Conservation (phyloP, 2,797 vertebrate species). For the Otolemur crassicaudatus region DNA sequence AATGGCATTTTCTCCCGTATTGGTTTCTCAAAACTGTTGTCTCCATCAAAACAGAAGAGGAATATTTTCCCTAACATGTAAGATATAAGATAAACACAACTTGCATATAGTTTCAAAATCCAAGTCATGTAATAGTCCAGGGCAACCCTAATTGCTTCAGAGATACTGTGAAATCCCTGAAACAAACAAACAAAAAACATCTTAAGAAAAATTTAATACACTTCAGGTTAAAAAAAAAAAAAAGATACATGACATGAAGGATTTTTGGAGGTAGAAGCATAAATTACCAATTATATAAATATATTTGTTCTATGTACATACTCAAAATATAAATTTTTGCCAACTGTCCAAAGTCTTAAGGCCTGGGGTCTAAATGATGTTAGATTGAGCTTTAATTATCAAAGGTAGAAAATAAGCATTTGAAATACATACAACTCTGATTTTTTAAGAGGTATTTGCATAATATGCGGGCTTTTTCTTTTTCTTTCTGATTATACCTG, state of each 20-base stretch:
- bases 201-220: neutral
- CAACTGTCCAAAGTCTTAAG: neutral
- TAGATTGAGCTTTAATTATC: neutral
- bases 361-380: neutral
- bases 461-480: neutral
- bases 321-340: neutral
- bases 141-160: neutral
- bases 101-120: neutral
- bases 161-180: neutral
- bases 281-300: neutral
- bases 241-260: neutral
- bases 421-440: neutral
- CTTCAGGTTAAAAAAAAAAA: neutral
- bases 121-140: conserved; percentile 10
- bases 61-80: neutral
- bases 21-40: neutral
- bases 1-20: neutral
- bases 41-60: conserved; percentile 23
- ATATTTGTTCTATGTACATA: neutral
- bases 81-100: neutral
- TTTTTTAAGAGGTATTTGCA: conserved; percentile 1
- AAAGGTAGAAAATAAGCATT: conserved; percentile 1
- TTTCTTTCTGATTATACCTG: conserved; percentile 34
- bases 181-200: neutral
- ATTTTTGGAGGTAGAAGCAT: neutral